Base-by-base conservation (phyloP, 2,888 invertebrate species). In the Monoplex corrugatus region DNA sequence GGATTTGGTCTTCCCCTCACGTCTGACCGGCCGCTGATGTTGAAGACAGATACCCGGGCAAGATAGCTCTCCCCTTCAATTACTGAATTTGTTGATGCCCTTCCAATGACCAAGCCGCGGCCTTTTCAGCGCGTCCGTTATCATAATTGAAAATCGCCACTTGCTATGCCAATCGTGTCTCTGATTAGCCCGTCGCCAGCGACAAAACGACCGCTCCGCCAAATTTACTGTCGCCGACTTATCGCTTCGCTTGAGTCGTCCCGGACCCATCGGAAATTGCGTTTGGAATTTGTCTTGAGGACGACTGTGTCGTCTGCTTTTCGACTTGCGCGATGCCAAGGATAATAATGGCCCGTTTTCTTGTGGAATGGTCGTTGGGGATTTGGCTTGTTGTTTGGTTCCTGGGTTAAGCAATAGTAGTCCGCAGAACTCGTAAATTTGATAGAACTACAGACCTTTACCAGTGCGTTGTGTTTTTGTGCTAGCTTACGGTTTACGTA, bases 41-140 rank as follows among this genome's bases (percentile, higher is more conserved):
- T 85, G 10, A 35, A 38, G 84, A 40, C 6, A 40, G 86, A 86
- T 86, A 86, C 28, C 86, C 40, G 43, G 86, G 19, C 86, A 68
- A 63, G 80, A 78, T 78, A 87, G 57, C 57, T 40, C 87, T 57
- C 3, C 78, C 87, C 88, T 91, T 91, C 89, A 91, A 91, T 91
- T 89, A 91, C 72, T 89, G 91, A 91, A 91, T 91, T 91, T 91
- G 91, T 91, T 91, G 91, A 89, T 90, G 88, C 83, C 83, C 88
- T 32, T 13, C 80, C 82, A 83, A 38, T 40, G 68, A 83, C 63
- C 80, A 82, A 38, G 50, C 63, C 82, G 57, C 83, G 23, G n/a
- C 68, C 63, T 63, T 82, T 82, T 72, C 83, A 82, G 23, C 88
- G 32, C 35, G 2, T 16, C 45, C 23, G 63, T 68, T 89, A 91